A percentile compares a stretch with the other conserved stretches of the same genome.
phyloP scores from a whole-genome alignment of 2,797 vertebrate species.

The Myotis findleyi region DNA sequence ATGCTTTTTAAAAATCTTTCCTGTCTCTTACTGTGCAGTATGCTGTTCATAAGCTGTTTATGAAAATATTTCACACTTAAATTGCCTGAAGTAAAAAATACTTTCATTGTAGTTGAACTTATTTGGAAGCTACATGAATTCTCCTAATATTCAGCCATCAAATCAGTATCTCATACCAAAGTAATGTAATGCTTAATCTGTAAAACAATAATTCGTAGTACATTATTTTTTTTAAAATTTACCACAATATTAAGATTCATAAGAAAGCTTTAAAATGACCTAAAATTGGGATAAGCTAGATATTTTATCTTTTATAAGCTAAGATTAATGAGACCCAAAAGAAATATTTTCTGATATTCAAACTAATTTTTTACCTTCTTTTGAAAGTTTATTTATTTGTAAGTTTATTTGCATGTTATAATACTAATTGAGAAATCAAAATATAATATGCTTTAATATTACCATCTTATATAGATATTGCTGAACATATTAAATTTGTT shows the following conservation, averaged over 20 bases:
- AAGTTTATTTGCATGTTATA: conserved; percentile 3
- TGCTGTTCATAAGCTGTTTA: neutral
- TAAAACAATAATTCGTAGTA: neutral
- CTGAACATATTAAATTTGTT: neutral
- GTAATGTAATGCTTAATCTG: neutral
- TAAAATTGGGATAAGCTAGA: neutral
- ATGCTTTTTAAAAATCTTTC: neutral
- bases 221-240: neutral
- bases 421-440: conserved; percentile 5
- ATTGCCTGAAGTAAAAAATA: neutral
- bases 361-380: neutral
- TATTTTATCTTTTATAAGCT: neutral
- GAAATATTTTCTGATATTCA: conserved; percentile 5
- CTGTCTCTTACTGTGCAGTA: neutral
- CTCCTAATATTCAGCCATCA: neutral
- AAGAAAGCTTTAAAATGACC: neutral
- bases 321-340: neutral
- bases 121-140: neutral
- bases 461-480: neutral
- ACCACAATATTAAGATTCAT: neutral
- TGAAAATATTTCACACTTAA: conserved; percentile 21
- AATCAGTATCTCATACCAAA: neutral
- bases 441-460: neutral
- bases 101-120: neutral
- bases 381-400: conserved; percentile 25